Evolutionary conservation across 2,888 invertebrate genomes (phyloP), one percentile per base, ranked within the genome.

Genomic region (Diaprepes abbreviatus): DNA sequence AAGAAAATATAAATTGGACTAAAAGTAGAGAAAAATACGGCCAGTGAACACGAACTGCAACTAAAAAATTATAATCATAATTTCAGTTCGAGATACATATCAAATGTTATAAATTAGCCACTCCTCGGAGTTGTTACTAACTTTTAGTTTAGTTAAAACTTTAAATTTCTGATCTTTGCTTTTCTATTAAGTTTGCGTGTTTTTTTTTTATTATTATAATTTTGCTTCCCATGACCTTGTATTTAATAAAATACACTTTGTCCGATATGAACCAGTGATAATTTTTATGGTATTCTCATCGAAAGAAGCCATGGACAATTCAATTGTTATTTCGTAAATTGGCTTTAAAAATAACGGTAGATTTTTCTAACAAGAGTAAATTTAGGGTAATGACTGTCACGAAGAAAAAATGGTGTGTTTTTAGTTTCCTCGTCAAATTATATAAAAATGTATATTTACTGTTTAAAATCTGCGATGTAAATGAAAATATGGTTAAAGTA

Each of bases 61-160:
- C 68, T 75, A 74, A 80, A 81, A 80, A 81, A 81, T 81, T 80
- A 79, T 79, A 80, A 81, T 81, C 79, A 81, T 82, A 81, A 81
- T 80, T 81, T 79, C 76, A 76, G 74, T 74, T 66, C 72, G 66
- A 79, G 81, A 82, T 82, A 80, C 82, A 81, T 82, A 82, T 82
- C 81, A 80, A 81, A 81, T 79, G 75, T 75, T 74, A 78, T 80
- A 79, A 80, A 81, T 81, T 80, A 79, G 79, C 80, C 77, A 79
- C 80, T 80, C 79, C 72, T 76, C 35, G 54, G 71, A 77, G 78
- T 76, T 74, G 76, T 78, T 78, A 74, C 74, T 64, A 78, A 78
- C 74, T 79, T 77, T n/a, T n/a, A n/a, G n/a, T n/a, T n/a, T 73
- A 73, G 71, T 38, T 54, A 57, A 76, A 76, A 74, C 78, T 79